Conservation (phyloP, 2,113 vertebrate species). For the Clarias macrocephalus region DNA sequence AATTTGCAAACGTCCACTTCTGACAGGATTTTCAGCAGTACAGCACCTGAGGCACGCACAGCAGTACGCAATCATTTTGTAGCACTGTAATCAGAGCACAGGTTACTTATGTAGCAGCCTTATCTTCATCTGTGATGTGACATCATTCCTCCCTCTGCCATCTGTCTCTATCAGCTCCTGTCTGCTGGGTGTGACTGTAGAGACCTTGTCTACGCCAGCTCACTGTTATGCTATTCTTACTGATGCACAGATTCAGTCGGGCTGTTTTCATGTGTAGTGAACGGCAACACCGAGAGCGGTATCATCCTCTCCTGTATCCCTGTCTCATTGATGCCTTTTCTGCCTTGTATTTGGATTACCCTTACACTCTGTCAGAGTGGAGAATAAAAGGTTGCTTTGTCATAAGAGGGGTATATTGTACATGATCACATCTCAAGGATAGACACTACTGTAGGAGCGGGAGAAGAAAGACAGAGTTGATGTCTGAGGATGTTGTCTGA, state of each 20-base stretch:
- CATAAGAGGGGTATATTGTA: constrained; percentile 6
- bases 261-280: constrained; percentile 21
- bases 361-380: constrained; percentile 18
- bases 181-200: constrained; percentile 33
- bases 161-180: constrained; percentile 47
- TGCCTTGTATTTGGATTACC: background rate
- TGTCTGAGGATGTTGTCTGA: constrained; percentile 4
- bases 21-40: background rate
- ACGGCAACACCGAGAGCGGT: constrained; percentile 7
- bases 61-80: constrained; percentile 13
- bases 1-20: background rate
- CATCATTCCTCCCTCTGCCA: constrained; percentile 48
- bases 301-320: background rate
- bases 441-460: background rate
- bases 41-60: background rate
- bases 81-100: constrained; percentile 16
- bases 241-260: constrained; percentile 35
- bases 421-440: background rate
- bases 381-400: constrained; percentile 32
- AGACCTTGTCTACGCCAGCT: constrained; percentile 27
- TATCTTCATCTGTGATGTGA: constrained; percentile 44
- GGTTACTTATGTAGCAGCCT: constrained; percentile 40
- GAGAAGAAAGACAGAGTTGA: constrained; percentile 10
- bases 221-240: constrained; percentile 37
- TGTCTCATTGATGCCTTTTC: background rate